phyloP scores from a whole-genome alignment of 1,140 invertebrate genomes.

The Centruroides sculpturatus region DNA sequence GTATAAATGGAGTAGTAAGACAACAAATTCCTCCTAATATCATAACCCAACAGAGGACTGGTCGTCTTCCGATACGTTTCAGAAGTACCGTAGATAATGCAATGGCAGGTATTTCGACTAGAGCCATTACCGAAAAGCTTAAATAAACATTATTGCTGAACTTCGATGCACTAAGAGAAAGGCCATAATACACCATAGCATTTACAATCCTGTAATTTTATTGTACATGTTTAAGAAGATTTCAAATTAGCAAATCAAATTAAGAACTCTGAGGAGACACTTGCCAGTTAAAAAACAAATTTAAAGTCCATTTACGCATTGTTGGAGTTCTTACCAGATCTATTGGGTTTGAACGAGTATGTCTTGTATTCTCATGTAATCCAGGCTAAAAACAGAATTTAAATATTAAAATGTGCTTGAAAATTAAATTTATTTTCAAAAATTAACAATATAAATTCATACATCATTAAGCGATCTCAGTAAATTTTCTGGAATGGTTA shows the following conservation, averaged over 20 bases:
- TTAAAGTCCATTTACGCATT: constrained; percentile 16
- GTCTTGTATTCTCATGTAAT: background rate
- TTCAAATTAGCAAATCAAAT: background rate
- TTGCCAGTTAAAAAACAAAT: constrained; percentile 19
- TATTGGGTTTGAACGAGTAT: background rate
- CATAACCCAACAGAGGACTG: constrained; percentile 34
- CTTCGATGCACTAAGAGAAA: constrained; percentile 21
- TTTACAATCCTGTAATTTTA: constrained; percentile 19
- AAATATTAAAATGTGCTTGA: background rate
- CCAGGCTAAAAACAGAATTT: background rate
- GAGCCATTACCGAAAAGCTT: constrained; percentile 51
- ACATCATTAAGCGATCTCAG: constrained; percentile 8
- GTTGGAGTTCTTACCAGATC: constrained; percentile 12
- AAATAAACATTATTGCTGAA: constrained; percentile 34
- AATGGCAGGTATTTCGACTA: constrained; percentile 49
- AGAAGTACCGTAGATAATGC: constrained; percentile 32
- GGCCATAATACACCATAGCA: constrained; percentile 24
- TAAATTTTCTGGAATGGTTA: constrained; percentile 10
- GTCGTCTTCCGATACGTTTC: constrained; percentile 43
- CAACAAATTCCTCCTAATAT: constrained; percentile 41
- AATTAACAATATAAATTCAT: background rate
- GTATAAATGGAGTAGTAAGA: constrained; percentile 29
- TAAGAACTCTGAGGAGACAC: too few relatives aligned
- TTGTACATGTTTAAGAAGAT: background rate
- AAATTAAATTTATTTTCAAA: too few relatives aligned